Conservation (phyloP, 2,113 vertebrate species). For the Aegypius monachus region DNA sequence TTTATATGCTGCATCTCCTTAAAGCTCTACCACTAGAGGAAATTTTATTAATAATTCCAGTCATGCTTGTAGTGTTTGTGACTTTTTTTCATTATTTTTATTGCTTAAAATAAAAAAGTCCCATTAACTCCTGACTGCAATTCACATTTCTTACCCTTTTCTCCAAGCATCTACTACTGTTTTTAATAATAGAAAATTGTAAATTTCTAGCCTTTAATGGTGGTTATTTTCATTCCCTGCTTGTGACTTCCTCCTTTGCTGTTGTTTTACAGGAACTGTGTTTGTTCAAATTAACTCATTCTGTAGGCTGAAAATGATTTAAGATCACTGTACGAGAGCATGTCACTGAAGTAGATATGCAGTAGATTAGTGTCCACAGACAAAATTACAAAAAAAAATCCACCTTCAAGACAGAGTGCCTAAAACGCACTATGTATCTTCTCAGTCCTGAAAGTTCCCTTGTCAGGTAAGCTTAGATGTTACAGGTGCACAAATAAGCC, state of each 20-base stretch:
- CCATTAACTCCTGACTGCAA: background rate
- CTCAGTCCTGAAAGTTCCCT: background rate
- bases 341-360: background rate
- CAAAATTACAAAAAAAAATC: background rate
- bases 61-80: background rate
- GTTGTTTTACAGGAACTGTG: background rate
- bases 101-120: background rate
- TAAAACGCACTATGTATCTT: accelerated
- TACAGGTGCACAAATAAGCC: background rate
- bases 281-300: background rate
- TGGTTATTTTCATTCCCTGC: background rate
- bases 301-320: background rate
- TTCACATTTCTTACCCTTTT: background rate
- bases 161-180: background rate
- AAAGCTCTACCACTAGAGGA: background rate
- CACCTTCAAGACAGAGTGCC: background rate
- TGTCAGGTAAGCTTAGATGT: background rate
- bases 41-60: conserved; percentile 22
- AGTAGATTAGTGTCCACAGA: background rate
- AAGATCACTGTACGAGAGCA: background rate
- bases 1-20: background rate
- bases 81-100: background rate
- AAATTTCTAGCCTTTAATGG: background rate
- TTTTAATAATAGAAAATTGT: background rate
- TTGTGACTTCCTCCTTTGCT: background rate